Percentiles rank a stretch among this genome's conserved stretches.
Evolutionary conservation across 2,797 vertebrate genomes (phyloP).

Genomic region (Hyperoplus lanceolatus): DNA sequence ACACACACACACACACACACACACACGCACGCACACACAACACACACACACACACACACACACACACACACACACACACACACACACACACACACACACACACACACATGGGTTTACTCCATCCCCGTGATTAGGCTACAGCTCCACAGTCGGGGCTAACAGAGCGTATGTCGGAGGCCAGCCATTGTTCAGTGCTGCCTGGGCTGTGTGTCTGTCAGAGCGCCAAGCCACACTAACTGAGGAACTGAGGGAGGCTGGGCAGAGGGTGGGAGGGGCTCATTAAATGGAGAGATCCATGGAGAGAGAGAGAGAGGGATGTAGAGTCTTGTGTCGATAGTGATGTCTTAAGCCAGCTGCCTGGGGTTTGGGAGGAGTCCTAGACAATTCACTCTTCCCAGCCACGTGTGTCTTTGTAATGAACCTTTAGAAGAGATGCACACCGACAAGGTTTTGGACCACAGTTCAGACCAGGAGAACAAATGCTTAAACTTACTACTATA

Average conservation of each 20-base stretch:
- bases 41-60: constrained; percentile 31
- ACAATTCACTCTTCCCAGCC: constrained; percentile 36
- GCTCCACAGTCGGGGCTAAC: constrained; percentile 34
- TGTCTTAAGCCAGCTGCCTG: constrained; percentile 24
- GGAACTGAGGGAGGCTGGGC: constrained; percentile 40
- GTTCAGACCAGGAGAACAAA: constrained; percentile 17
- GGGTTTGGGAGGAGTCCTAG: constrained; percentile 58
- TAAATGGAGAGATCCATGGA: constrained; percentile 12
- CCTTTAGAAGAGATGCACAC: constrained; percentile 5
- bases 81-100: constrained; percentile 10
- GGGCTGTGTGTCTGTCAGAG: constrained; percentile 40
- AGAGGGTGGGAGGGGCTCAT: not conserved
- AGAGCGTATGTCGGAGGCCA: constrained; percentile 52
- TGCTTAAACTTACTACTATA: not conserved
- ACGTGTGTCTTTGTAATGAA: constrained; percentile 27
- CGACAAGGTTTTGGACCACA: constrained; percentile 19
- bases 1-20: constrained; percentile 13
- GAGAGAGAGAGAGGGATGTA: not conserved
- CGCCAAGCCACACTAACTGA: constrained; percentile 36
- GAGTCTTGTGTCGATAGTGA: not conserved
- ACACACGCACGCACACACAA: not conserved
- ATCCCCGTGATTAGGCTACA: constrained; percentile 46
- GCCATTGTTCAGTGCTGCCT: constrained; percentile 64
- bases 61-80: constrained; percentile 5
- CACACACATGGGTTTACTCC: constrained; percentile 26